Percentiles rank a stretch among this genome's conserved stretches.
Conservation (phyloP, 2,888 invertebrate genomes). For the Capitulum mitella region DNA sequence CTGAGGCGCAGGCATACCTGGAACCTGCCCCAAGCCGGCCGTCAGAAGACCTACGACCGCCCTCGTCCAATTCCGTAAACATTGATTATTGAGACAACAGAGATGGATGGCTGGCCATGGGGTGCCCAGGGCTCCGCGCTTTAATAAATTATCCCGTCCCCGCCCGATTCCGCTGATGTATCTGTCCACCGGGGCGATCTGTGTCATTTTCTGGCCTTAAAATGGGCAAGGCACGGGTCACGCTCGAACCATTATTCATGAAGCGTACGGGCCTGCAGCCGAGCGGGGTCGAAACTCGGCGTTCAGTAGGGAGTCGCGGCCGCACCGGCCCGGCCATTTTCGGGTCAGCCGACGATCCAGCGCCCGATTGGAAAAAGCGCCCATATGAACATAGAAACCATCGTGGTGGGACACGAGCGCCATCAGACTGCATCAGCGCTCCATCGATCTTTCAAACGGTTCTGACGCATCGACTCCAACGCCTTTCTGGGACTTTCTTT, state of each 20-base stretch:
- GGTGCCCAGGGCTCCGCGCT: background rate
- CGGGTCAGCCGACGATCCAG: too few relatives aligned
- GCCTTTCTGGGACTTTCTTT: too few relatives aligned
- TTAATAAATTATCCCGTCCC: background rate
- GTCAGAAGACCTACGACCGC: background rate
- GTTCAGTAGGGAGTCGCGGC: too few relatives aligned
- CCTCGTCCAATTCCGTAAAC: background rate
- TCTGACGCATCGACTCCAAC: too few relatives aligned
- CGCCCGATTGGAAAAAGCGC: too few relatives aligned
- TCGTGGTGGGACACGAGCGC: too few relatives aligned
- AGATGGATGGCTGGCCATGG: background rate
- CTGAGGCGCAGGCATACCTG: background rate
- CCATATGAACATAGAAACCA: too few relatives aligned
- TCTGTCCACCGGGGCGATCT: background rate
- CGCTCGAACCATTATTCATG: background rate
- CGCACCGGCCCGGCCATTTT: too few relatives aligned
- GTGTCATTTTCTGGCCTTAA: background rate
- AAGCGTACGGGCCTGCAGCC: background rate
- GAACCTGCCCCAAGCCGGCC: background rate
- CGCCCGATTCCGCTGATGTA: background rate
- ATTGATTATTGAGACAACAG: conserved; percentile 23
- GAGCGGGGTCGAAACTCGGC: too few relatives aligned
- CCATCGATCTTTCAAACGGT: too few relatives aligned
- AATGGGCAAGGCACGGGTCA: background rate
- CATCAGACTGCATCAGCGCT: too few relatives aligned